Conservation (phyloP, 2,797 vertebrate species). For the Steatocranus sp. region DNA sequence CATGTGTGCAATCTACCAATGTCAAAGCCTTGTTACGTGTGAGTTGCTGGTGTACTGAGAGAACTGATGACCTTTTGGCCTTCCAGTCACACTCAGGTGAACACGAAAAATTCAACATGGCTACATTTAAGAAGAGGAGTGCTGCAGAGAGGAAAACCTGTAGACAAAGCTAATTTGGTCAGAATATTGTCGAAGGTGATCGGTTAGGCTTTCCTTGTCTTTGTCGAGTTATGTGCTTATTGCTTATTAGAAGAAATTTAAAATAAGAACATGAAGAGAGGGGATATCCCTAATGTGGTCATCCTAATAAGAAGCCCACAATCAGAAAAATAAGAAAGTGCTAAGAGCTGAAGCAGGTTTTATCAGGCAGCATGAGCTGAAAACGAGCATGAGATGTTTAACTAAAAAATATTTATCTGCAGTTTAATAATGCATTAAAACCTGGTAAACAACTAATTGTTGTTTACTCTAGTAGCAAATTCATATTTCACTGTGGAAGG, state of each 20-base stretch:
- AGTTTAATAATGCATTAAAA: background rate
- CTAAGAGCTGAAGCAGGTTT: too few relatives aligned
- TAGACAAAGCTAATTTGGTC: background rate
- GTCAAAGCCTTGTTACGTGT: slow-evolving; percentile 15
- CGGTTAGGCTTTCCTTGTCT: background rate
- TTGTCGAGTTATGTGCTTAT: background rate
- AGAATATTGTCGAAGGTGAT: background rate
- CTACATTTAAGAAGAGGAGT: background rate
- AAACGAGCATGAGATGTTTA: background rate
- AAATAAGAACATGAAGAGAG: background rate
- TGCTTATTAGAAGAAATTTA: background rate
- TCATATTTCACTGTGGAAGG: background rate
- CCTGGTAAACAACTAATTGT: background rate
- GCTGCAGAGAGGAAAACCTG: background rate
- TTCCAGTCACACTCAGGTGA: background rate
- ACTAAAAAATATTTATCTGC: background rate
- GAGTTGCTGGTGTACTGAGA: background rate
- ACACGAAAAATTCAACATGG: background rate
- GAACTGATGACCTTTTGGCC: background rate
- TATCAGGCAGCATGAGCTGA: background rate
- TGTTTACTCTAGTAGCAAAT: background rate
- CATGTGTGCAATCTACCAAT: background rate
- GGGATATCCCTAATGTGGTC: background rate
- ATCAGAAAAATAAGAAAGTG: background rate
- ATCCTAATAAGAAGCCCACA: background rate